Base-by-base conservation (phyloP, 2,113 vertebrate genomes). In the Trematocara variabile region DNA sequence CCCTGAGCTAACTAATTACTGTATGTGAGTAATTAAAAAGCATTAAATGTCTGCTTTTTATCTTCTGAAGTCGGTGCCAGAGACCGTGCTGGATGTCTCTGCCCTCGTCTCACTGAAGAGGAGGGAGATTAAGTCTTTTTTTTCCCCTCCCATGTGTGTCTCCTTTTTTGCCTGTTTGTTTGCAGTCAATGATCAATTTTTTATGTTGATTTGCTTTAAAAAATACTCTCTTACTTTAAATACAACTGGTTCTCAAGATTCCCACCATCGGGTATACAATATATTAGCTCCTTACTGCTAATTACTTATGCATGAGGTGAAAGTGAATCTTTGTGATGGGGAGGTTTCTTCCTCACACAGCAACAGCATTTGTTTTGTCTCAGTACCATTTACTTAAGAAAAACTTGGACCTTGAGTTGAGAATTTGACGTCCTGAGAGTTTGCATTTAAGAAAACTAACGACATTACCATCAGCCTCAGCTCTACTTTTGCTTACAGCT, bases 21-120 rank as follows among this genome's bases (percentile, higher is more conserved):
- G 33, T 86, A 85, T 88, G 81, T 83, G 77, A 90, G 89, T 91
- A 91, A 94, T 92, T 93, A 89, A 94, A 92, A 93, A 80, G 39
- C 87, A 85, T 91, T 86, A 81, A 84, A 89, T 86, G 56, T 77
- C 86, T 82, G 68, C 48, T 28, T 54, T 88, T 90, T 54, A 79
- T 89, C 84, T 46, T 79, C 52, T 93, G 78, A 83, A 88, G 82
- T 91, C 41, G n/a, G 63, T 41, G 55, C 44, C 78, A 84, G 80
- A 54, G 44, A 2, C 41, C 30, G 68, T 18, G 56, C 77, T 86
- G 53, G 18, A 34, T 80, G 37, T 50, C 55, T 85, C 5, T 82
- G 39, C 75, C 53, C 30, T 41, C 4, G 34, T 86, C 48, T 84
- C 50, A 54, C 53, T 81, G 8, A 41, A 44, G 77, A 30, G 48